phyloP scores from a whole-genome alignment of 2,113 vertebrate species.

The Bos indicus region DNA sequence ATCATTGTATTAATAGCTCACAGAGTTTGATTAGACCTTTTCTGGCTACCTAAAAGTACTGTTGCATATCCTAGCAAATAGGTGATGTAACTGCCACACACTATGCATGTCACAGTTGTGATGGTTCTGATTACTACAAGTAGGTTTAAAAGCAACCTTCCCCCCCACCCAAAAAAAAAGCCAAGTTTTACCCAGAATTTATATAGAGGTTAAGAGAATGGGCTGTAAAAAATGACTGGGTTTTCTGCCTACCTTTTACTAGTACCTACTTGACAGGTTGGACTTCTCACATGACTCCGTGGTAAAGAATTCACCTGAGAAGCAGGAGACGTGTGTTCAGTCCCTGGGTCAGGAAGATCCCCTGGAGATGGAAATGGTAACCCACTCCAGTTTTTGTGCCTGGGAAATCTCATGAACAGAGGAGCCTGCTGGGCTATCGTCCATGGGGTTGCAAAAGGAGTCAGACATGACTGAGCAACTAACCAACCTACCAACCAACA shows the following conservation, averaged over 20 bases:
- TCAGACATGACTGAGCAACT: background rate
- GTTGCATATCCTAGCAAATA: background rate
- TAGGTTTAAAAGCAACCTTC: background rate
- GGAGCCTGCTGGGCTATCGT: background rate
- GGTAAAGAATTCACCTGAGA: background rate
- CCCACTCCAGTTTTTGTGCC: background rate
- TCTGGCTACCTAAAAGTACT: background rate
- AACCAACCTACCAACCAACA: background rate
- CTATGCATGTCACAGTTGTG: background rate
- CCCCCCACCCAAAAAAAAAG: background rate
- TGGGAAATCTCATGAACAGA: background rate
- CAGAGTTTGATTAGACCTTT: background rate
- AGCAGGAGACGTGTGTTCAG: background rate
- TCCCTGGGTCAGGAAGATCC: background rate
- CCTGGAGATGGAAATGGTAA: background rate
- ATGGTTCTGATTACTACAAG: background rate
- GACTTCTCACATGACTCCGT: background rate
- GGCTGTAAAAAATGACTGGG: background rate
- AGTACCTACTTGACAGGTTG: background rate
- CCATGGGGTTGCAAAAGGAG: background rate
- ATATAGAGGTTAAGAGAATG: background rate
- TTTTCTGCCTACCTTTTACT: background rate
- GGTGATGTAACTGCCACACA: background rate
- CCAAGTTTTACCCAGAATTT: background rate
- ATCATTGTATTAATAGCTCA: background rate